Evolutionary conservation across 2,888 invertebrate genomes (phyloP).

Genomic region (Auanema freiburgensis): DNA sequence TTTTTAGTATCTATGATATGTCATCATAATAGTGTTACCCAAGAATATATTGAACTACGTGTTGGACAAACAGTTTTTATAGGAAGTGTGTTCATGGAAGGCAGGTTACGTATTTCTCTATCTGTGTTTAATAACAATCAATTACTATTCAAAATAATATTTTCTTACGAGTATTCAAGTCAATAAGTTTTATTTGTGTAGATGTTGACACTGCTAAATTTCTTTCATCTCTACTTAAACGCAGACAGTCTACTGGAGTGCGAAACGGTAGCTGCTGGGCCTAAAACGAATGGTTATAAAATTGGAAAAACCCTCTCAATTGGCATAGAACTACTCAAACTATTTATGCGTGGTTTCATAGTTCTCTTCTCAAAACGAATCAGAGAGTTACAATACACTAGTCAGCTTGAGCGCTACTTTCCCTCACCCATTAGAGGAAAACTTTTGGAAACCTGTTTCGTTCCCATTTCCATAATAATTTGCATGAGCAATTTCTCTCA

Average conservation of each 20-base stretch:
- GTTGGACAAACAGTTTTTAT: conserved; percentile 15
- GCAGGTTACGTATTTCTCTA: conserved; percentile 20
- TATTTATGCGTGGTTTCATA: too few species aligned
- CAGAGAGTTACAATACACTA: too few species aligned
- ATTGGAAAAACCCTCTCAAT: too few species aligned
- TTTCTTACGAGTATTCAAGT: conserved; percentile 13
- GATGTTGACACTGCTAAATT: conserved; percentile 15
- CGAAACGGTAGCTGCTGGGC: conserved; percentile 9
- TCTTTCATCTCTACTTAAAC: conserved; percentile 22
- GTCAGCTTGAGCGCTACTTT: too few species aligned
- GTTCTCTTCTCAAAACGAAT: too few species aligned
- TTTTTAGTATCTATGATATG: neutral
- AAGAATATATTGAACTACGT: conserved; percentile 18
- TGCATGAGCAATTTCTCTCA: too few species aligned
- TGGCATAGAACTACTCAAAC: too few species aligned
- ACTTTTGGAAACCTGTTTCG: too few species aligned
- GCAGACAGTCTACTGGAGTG: conserved; percentile 7
- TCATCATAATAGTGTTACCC: conserved; percentile 4
- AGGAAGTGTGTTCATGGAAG: conserved; percentile 10
- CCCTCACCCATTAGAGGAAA: too few species aligned
- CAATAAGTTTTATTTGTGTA: conserved; percentile 16
- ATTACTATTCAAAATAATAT: neutral
- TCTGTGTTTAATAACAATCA: neutral
- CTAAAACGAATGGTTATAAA: neutral
- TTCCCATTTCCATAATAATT: too few species aligned